Evolutionary conservation across 2,797 vertebrate species (phyloP).

Genomic region (Erethizon dorsatum): DNA sequence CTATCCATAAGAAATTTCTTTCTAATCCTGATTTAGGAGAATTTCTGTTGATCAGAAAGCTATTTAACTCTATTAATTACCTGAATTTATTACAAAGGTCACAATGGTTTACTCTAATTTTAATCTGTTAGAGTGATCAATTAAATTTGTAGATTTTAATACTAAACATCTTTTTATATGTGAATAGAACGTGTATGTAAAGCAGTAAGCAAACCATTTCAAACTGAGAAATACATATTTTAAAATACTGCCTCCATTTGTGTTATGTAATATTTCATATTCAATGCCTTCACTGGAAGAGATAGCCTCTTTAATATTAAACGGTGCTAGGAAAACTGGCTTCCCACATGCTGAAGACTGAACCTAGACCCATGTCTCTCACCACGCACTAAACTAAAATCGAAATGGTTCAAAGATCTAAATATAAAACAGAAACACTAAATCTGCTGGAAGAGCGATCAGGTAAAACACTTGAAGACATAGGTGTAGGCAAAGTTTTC

Average conservation of each 20-base stretch:
- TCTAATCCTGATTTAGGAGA: background rate
- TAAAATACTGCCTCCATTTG: background rate
- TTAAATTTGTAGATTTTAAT: background rate
- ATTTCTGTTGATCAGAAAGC: conserved; percentile 11
- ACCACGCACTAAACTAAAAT: background rate
- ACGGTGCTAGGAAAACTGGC: background rate
- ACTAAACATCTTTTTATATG: background rate
- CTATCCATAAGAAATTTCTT: conserved; percentile 44
- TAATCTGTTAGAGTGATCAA: background rate
- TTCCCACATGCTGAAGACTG: background rate
- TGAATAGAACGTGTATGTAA: background rate
- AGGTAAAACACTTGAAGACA: background rate
- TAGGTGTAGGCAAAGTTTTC: background rate
- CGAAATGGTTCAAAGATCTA: background rate
- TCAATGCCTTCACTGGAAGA: background rate
- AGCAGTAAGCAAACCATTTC: background rate
- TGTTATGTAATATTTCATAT: background rate
- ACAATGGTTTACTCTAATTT: background rate
- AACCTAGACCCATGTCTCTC: background rate
- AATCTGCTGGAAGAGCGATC: background rate
- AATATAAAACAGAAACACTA: background rate
- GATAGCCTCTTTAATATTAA: background rate
- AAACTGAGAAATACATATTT: background rate
- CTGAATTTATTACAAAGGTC: background rate
- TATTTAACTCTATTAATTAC: conserved; percentile 20